A percentile compares a stretch with the other conserved stretches of the same genome.
Evolutionary conservation across 2,888 invertebrate species (phyloP).

Genomic region (Oscheius onirici): DNA sequence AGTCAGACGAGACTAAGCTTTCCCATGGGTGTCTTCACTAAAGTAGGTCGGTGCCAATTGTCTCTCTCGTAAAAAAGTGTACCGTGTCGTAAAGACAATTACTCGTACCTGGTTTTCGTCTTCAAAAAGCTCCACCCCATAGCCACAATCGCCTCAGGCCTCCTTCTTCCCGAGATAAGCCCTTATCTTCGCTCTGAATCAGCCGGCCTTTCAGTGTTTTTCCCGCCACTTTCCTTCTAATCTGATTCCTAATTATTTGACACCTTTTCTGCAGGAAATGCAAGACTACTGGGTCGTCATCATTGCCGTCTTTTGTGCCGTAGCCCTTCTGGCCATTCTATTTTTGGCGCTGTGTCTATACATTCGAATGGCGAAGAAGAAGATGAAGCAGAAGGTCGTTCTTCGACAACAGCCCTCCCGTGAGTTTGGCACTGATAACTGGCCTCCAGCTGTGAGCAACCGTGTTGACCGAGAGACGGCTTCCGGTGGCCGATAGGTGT

Average conservation of each 20-base stretch:
- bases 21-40: too few species aligned
- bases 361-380: conserved; percentile 22
- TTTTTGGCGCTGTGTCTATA: conserved; percentile 17
- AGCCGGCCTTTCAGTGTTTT: too few species aligned
- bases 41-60: too few species aligned
- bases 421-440: too few species aligned
- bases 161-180: too few species aligned
- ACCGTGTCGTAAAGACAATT: neutral
- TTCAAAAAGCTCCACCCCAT: neutral
- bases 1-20: too few species aligned
- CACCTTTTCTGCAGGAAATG: neutral
- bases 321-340: conserved; percentile 11
- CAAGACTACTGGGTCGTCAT: conserved; percentile 34
- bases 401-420: conserved; percentile 21
- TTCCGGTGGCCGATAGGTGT: conserved; percentile 27
- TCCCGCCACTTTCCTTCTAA: conserved; percentile 6
- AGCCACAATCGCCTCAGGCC: too few species aligned
- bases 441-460: neutral
- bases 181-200: too few species aligned
- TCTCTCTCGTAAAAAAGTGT: too few species aligned
- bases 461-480: conserved; percentile 26
- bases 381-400: conserved; percentile 22
- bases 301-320: conserved; percentile 29
- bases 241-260: conserved; percentile 7
- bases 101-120: conserved; percentile 10